Evolutionary conservation across 2,797 vertebrate species (phyloP).

Genomic region (Cottoperca gobio): DNA sequence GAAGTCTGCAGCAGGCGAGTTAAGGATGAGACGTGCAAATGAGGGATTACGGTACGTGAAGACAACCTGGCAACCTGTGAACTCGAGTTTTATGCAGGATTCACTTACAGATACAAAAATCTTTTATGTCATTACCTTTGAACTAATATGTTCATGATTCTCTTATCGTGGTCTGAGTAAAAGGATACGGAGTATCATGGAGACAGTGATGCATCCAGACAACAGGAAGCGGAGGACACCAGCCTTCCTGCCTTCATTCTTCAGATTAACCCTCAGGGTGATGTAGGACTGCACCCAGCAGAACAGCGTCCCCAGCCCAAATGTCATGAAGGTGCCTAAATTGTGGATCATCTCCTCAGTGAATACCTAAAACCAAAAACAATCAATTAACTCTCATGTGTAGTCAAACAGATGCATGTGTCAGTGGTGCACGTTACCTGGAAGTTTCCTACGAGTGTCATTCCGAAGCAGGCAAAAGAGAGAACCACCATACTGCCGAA

Average conservation of each 20-base stretch:
- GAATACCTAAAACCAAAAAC: constrained; percentile 79
- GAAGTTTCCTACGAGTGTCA: constrained; percentile 94
- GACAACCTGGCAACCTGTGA: background rate
- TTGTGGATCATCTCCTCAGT: constrained; percentile 87
- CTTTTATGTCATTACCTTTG: background rate
- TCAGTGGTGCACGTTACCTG: constrained; percentile 83
- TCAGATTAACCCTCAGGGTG: constrained; percentile 90
- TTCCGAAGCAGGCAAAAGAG: constrained; percentile 89
- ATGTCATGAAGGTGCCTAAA: constrained; percentile 87
- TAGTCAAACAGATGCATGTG: no score
- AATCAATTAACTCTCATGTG: no score
- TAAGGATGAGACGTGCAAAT: constrained; percentile 20
- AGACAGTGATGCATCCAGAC: constrained; percentile 87
- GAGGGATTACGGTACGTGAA: background rate
- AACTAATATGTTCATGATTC: background rate
- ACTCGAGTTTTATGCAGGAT: no score
- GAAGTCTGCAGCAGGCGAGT: constrained; percentile 81
- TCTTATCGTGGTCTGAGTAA: background rate
- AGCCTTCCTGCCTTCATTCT: constrained; percentile 86
- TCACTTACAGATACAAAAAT: no score
- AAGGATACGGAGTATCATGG: constrained; percentile 94
- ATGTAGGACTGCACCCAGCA: constrained; percentile 94
- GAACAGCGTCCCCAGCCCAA: constrained; percentile 88
- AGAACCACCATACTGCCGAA: constrained; percentile 82
- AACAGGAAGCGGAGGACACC: constrained; percentile 88